phyloP scores from a whole-genome alignment of 2,113 vertebrate genomes.

The Cottus gobio region DNA sequence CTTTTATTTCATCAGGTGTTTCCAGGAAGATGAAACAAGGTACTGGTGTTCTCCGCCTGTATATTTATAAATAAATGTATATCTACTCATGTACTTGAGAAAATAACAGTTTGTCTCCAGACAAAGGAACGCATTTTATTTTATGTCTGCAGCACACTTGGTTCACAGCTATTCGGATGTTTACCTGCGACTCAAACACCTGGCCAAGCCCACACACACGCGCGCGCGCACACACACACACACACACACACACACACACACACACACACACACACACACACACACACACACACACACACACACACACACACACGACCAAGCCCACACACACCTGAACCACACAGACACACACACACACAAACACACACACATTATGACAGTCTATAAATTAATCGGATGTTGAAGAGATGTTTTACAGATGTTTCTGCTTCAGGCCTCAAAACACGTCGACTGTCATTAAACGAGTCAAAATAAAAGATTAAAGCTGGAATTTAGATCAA shows the following conservation, averaged over 20 bases:
- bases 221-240: too few relatives aligned
- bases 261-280: background rate
- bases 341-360: background rate
- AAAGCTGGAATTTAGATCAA: conserved; percentile 26
- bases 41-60: background rate
- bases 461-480: background rate
- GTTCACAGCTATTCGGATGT: background rate
- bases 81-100: background rate
- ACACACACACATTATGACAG: too few relatives aligned
- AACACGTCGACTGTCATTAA: conserved; percentile 36
- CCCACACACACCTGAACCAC: background rate
- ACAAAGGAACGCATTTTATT: background rate
- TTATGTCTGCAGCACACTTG: background rate
- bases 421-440: conserved; percentile 10
- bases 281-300: too few relatives aligned
- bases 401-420: background rate
- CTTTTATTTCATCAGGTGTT: too few relatives aligned
- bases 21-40: background rate
- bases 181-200: background rate
- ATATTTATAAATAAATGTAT: background rate
- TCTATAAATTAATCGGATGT: background rate
- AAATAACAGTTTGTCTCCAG: too few relatives aligned
- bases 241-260: background rate
- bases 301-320: too few relatives aligned
- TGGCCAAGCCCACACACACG: background rate